Conservation (phyloP, 2,113 vertebrate species). For the Tragelaphus strepsiceros region DNA sequence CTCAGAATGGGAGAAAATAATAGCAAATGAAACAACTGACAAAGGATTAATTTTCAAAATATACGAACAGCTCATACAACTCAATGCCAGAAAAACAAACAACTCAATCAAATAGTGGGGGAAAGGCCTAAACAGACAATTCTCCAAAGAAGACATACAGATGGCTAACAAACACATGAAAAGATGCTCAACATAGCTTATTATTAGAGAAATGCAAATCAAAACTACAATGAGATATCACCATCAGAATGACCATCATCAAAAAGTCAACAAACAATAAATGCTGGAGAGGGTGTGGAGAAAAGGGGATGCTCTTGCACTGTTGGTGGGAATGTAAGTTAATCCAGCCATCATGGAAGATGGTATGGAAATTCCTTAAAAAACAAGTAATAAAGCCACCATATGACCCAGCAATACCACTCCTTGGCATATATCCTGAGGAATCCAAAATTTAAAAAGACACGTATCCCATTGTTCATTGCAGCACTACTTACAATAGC, state of each 20-base stretch:
- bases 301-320: not conserved
- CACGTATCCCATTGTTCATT: not conserved
- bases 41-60: not conserved
- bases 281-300: not conserved
- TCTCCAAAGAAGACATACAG: not conserved
- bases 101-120: not conserved
- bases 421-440: fast-evolving
- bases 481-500: not conserved
- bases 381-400: not conserved
- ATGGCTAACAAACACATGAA: not conserved
- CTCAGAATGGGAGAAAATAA: not conserved
- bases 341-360: not conserved
- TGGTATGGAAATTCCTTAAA: not conserved
- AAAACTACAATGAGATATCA: not conserved
- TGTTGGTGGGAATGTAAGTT: not conserved
- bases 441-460: not conserved
- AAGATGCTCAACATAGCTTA: not conserved
- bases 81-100: not conserved
- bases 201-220: not conserved
- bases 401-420: not conserved
- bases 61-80: not conserved
- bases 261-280: not conserved
- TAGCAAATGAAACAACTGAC: not conserved
- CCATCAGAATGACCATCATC: not conserved
- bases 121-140: not conserved